Base-by-base conservation (phyloP, 2,888 invertebrate genomes). In the Drosophila emarginata region DNA sequence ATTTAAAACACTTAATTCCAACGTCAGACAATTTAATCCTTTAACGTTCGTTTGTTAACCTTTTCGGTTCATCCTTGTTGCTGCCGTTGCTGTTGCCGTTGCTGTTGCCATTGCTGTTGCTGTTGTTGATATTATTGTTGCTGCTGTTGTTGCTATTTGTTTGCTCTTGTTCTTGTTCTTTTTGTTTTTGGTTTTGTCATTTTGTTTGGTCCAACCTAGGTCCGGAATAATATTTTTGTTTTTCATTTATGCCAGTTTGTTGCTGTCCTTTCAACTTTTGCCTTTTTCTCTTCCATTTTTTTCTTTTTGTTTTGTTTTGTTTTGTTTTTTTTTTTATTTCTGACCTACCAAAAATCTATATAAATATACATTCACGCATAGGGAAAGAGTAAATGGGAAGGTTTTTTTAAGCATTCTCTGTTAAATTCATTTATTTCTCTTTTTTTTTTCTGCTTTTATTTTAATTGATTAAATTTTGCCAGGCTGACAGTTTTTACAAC, bases 1-100 rank as follows among this genome's bases (percentile, higher is more conserved):
- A 82, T 82, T 82, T 82, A 82, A 82, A 82, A 82, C 82, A 86
- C 86, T 82, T 82, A 82, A 82, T 82, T 77, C 86, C 82, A 86
- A 80, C 60, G 79, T 71, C 80, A 82, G 82, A 82, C 82, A 82
- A 77, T 82, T 82, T 82, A 82, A 82, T 82, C 86, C 80, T 83
- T 82, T 83, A 82, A 79, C 80, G 84, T 78, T 84, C 74, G 80
- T 85, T 85, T 78, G 78, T 78, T 80, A 68, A 85, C 74, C 80
- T 80, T 79, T 69, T 32, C 36, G 28, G 36, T 32, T 32, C 51
- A 45, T 37, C 61, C 39, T 74, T 70, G 37, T 62, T 18, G 50
- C 58, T 57, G 54, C 54, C 63, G 39, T 67, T 75, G 64, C n/a
- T 50, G 57, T 53, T 45, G 64, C 39, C 40, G 59, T 5, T 60